Percentiles rank a stretch among this genome's conserved stretches.
Conservation (phyloP, 2,797 vertebrate species). For the Epinephelus awoara region DNA sequence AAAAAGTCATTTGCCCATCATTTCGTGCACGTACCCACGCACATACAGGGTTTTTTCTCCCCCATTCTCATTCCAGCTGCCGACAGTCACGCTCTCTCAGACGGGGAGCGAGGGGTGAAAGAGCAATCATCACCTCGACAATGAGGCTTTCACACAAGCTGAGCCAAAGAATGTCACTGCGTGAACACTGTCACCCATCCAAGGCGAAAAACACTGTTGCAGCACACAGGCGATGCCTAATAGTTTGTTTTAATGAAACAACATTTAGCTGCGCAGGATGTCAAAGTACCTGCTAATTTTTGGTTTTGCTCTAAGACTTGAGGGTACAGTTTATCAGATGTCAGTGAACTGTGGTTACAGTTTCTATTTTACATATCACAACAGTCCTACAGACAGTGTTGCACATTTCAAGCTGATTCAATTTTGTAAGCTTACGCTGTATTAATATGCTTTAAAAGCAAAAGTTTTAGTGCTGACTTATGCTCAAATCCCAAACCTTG, state of each 20-base stretch:
- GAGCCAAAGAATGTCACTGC: slow-evolving; percentile 57
- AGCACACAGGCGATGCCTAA: not conserved
- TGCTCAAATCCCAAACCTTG: not conserved
- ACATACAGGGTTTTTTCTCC: slow-evolving; percentile 57
- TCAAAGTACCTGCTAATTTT: not conserved
- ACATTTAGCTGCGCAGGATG: not conserved
- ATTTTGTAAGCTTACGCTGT: not conserved
- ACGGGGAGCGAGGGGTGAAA: slow-evolving; percentile 69
- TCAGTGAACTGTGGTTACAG: not conserved
- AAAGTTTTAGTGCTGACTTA: not conserved
- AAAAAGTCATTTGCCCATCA: slow-evolving; percentile 63
- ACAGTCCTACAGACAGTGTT: not conserved
- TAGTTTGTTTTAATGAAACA: not conserved
- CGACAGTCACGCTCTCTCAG: slow-evolving; percentile 65
- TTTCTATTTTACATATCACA: not conserved
- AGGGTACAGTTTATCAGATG: not conserved
- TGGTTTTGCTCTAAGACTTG: not conserved
- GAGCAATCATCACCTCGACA: slow-evolving; percentile 81
- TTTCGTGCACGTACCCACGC: slow-evolving; percentile 10
- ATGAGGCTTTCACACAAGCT: slow-evolving; percentile 78
- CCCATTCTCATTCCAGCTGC: slow-evolving; percentile 85
- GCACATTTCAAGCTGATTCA: not conserved
- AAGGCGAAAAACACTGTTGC: slow-evolving; percentile 3
- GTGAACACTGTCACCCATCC: slow-evolving; percentile 28
- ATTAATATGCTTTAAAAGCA: not conserved